Evolutionary conservation across 2,888 invertebrate species (phyloP).

Genomic region (Melanophora roralis): DNA sequence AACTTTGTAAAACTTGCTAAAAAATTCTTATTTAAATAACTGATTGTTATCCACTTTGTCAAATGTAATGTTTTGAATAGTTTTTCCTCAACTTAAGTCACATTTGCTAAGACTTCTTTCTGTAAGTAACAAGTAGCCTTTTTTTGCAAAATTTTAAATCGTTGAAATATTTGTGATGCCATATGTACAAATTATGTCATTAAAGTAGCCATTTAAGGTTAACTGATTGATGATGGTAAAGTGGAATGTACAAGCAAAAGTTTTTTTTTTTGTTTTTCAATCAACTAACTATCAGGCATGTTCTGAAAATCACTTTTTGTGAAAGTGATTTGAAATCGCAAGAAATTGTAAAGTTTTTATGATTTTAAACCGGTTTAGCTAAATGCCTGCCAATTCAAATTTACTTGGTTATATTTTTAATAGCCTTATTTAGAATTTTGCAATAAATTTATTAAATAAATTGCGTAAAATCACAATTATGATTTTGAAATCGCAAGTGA

Average conservation of each 20-base stretch:
- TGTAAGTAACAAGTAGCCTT: constrained; percentile 23
- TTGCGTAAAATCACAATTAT: too few relatives aligned
- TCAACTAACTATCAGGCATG: too few relatives aligned
- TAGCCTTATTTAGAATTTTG: too few relatives aligned
- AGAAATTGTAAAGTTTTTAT: background rate
- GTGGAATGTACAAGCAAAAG: constrained; percentile 8
- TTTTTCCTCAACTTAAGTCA: constrained; percentile 23
- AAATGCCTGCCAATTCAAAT: too few relatives aligned
- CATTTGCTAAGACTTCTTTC: constrained; percentile 12
- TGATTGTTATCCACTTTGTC: constrained; percentile 63
- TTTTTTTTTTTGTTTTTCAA: too few relatives aligned
- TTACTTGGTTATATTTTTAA: too few relatives aligned
- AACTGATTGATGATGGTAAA: constrained; percentile 61
- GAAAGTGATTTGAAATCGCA: too few relatives aligned
- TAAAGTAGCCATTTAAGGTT: constrained; percentile 63
- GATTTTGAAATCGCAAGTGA: too few relatives aligned
- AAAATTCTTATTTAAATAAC: constrained; percentile 50
- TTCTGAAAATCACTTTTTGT: too few relatives aligned
- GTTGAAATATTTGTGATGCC: constrained; percentile 59
- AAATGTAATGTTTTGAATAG: constrained; percentile 48
- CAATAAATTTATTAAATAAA: too few relatives aligned
- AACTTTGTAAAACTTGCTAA: constrained; percentile 19
- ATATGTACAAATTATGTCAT: constrained; percentile 62
- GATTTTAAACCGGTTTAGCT: too few relatives aligned
- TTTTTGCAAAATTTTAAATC: constrained; percentile 43